Percentiles rank a stretch among this genome's conserved stretches.
These are phyloP conservation scores for Regulus satrapa DNA, from an alignment of 2,113 vertebrate species.

Conservation along the genomic window DNA sequence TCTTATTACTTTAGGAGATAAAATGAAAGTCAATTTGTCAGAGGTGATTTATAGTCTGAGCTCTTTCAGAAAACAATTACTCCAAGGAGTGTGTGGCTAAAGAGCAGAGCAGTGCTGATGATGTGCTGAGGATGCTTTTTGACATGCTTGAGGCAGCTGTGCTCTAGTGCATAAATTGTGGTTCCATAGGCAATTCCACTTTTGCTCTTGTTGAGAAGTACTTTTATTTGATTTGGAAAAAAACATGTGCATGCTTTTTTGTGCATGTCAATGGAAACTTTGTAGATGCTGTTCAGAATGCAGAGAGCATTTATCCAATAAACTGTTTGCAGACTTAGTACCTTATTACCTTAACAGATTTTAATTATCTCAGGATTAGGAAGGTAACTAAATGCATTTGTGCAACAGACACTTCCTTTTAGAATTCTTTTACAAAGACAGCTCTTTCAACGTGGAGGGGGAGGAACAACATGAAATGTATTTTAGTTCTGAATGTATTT, in stretches of 20 bases:
- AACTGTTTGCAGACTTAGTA: not conserved
- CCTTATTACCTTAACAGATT: not conserved
- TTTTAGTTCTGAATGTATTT: not conserved
- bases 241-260: too few species aligned
- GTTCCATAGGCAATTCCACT: not conserved
- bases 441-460: not conserved
- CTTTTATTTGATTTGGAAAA: not conserved
- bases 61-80: not conserved
- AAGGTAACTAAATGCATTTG: not conserved
- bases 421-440: not conserved
- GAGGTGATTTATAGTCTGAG: constrained; percentile 8
- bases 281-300: not conserved
- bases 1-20: not conserved
- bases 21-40: constrained; percentile 56
- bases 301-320: not conserved
- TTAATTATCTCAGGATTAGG: not conserved
- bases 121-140: not conserved
- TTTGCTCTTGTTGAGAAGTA: not conserved
- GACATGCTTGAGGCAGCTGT: not conserved
- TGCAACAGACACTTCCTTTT: not conserved
- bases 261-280: not conserved
- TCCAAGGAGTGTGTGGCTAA: not conserved
- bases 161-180: not conserved
- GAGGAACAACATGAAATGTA: not conserved
- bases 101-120: not conserved